Percentiles rank a stretch among this genome's conserved stretches.
Evolutionary conservation across 2,888 invertebrate species (phyloP).

Genomic region (Scaeva pyrastri): DNA sequence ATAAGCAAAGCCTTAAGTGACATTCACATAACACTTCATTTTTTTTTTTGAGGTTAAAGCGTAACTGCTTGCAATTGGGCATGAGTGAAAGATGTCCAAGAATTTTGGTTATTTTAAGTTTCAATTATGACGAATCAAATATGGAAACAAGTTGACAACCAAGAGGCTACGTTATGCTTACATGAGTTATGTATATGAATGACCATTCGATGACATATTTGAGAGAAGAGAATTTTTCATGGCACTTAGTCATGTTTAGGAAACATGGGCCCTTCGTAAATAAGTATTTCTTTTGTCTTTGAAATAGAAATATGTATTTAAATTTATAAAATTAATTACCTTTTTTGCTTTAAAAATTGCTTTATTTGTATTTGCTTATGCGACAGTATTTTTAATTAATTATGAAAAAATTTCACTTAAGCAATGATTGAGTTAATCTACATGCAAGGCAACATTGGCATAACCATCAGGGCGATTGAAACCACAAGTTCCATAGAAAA

Average conservation of each 20-base stretch:
- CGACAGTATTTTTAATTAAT: not conserved
- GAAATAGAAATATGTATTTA: too few species aligned
- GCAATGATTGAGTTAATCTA: constrained; percentile 75
- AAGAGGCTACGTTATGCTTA: too few species aligned
- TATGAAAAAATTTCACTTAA: not conserved
- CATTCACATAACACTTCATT: not conserved
- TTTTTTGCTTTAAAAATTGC: too few species aligned
- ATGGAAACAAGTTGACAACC: too few species aligned
- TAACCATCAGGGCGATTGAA: constrained; percentile 81
- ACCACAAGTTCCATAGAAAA: constrained; percentile 79
- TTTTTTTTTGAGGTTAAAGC: not conserved
- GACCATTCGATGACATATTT: too few species aligned
- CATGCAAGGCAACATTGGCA: constrained; percentile 78
- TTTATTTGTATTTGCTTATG: not conserved
- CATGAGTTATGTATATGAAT: too few species aligned
- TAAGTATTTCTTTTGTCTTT: too few species aligned
- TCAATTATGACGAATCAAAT: too few species aligned
- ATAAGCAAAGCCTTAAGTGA: constrained; percentile 1
- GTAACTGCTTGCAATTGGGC: not conserved
- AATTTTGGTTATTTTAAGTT: not conserved
- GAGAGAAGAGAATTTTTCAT: too few species aligned
- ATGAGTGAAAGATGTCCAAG: not conserved
- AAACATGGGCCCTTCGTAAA: too few species aligned
- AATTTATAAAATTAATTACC: too few species aligned
- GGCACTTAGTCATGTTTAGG: too few species aligned